Evolutionary conservation across 2,113 vertebrate species (phyloP).

Genomic region (Varanus komodoensis): DNA sequence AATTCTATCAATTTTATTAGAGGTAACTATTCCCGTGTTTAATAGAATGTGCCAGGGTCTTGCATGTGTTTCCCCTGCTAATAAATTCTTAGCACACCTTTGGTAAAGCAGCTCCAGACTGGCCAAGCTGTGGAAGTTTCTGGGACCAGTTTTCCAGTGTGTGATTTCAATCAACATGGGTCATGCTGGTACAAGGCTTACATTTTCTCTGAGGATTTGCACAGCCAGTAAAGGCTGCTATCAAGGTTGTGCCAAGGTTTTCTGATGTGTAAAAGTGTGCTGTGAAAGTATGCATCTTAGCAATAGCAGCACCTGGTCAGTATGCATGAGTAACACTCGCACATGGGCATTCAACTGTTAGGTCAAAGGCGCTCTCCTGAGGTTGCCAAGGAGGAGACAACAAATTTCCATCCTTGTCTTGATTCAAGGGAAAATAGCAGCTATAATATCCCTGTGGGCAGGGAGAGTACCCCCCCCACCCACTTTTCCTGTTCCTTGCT

Average conservation of each 20-base stretch:
- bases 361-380: neutral
- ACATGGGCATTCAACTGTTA: neutral
- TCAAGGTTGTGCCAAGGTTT: neutral
- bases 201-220: neutral
- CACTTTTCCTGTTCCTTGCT: no score
- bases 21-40: conserved; percentile 28
- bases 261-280: neutral
- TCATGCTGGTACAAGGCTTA: neutral
- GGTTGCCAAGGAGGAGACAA: neutral
- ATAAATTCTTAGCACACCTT: neutral
- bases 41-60: neutral
- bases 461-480: neutral
- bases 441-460: no score
- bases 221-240: neutral
- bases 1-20: conserved; percentile 31
- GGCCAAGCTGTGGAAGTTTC: neutral
- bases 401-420: neutral
- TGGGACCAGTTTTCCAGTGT: neutral
- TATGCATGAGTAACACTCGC: neutral
- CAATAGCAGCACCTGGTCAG: neutral
- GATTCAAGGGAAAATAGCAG: no score
- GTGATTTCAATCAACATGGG: neutral
- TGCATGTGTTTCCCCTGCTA: neutral
- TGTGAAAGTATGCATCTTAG: neutral
- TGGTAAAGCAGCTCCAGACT: neutral